A percentile compares a stretch with the other conserved stretches of the same genome.
Conservation (phyloP, 2,113 vertebrate species). For the Uropsilus gracilis region DNA sequence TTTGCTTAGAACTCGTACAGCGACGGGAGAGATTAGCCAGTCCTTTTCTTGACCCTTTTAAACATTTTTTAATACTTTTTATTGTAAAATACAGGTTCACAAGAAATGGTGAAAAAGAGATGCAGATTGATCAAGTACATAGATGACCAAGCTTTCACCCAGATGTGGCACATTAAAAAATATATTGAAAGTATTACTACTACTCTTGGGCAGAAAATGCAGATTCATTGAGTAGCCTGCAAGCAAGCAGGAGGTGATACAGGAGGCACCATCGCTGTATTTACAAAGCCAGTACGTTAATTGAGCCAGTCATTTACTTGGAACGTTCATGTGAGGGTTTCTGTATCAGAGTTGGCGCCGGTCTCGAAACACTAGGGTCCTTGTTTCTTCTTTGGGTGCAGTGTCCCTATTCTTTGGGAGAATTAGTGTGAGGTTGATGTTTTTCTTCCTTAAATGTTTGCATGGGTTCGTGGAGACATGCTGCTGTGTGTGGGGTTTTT, state of each 20-base stretch:
- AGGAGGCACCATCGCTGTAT: too few species aligned
- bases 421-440: background rate
- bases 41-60: conserved; percentile 1
- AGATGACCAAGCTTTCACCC: too few species aligned
- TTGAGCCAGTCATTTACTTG: too few species aligned
- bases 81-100: background rate
- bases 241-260: too few species aligned
- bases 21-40: background rate
- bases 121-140: too few species aligned
- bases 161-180: too few species aligned
- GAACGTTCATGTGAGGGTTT: background rate
- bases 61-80: background rate
- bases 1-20: background rate
- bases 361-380: background rate
- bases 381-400: too few species aligned
- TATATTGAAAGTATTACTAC: too few species aligned
- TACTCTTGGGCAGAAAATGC: too few species aligned
- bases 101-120: too few species aligned
- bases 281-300: too few species aligned
- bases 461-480: background rate
- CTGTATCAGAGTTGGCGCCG: background rate
- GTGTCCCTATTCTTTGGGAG: background rate
- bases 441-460: background rate
- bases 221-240: too few species aligned
- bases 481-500: background rate